Evolutionary conservation across 2,888 invertebrate species (phyloP).

Genomic region (Macroteleia sp.): DNA sequence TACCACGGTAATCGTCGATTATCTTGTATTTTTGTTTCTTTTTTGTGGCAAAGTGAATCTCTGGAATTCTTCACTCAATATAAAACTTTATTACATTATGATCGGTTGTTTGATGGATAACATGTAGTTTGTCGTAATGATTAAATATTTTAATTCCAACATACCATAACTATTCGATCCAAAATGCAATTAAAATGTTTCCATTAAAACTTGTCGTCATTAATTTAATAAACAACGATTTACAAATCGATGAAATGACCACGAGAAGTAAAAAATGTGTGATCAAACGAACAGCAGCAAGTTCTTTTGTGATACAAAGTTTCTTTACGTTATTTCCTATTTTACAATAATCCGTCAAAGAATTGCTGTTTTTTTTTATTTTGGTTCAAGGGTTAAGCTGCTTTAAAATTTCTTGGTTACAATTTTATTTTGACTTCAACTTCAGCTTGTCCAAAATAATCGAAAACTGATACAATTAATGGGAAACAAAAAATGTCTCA

Average conservation of each 20-base stretch:
- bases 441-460: slow-evolving; percentile 7
- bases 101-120: slow-evolving; percentile 18
- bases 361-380: too few relatives aligned
- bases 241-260: too few relatives aligned
- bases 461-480: slow-evolving; percentile 22
- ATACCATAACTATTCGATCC: slow-evolving; percentile 7
- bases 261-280: too few relatives aligned
- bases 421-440: slow-evolving; percentile 3
- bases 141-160: slow-evolving; percentile 25
- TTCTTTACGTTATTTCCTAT: too few relatives aligned
- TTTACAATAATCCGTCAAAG: too few relatives aligned
- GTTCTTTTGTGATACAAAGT: too few relatives aligned
- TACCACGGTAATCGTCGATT: slow-evolving; percentile 45
- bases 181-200: too few relatives aligned
- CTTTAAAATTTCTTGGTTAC: slow-evolving; percentile 1
- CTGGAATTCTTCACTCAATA: slow-evolving; percentile 35
- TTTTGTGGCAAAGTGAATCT: slow-evolving; percentile 31
- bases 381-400: too few relatives aligned
- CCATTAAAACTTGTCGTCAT: too few relatives aligned
- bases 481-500: slow-evolving; percentile 4
- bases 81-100: slow-evolving; percentile 37
- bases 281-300: too few relatives aligned
- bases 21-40: slow-evolving; percentile 25
- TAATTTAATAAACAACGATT: too few relatives aligned
- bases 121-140: slow-evolving; percentile 14